phyloP scores from a whole-genome alignment of 2,797 vertebrate genomes.

The Typhlichthys eigenmanni region DNA sequence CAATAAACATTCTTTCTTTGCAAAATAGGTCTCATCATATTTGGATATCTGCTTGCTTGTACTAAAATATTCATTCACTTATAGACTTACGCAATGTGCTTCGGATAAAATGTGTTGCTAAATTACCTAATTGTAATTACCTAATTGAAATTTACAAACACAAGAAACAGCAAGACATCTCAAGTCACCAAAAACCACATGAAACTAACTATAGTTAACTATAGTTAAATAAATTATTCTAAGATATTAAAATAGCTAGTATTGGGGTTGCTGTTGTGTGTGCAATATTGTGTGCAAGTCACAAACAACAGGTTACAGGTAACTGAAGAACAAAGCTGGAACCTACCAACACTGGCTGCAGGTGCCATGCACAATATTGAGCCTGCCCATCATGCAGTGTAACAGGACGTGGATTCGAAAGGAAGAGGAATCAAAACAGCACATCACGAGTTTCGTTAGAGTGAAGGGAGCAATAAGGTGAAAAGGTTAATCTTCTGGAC shows the following conservation, averaged over 20 bases:
- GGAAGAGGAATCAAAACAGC: constrained; percentile 93
- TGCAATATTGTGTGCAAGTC: constrained; percentile 52
- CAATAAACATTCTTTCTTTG: constrained; percentile 30
- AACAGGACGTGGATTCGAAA: constrained; percentile 95
- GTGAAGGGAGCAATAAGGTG: constrained; percentile 77
- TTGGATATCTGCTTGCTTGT: constrained; percentile 24
- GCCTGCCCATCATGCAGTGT: constrained; percentile 99
- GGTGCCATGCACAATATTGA: constrained; percentile 99
- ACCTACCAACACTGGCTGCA: constrained; percentile 99
- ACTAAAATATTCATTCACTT: constrained; percentile 17
- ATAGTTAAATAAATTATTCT: too few relatives aligned
- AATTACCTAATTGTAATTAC: not conserved
- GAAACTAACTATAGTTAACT: not conserved
- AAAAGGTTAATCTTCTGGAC: constrained; percentile 72
- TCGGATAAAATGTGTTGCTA: too few relatives aligned
- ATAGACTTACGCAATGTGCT: too few relatives aligned
- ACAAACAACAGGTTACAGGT: constrained; percentile 59
- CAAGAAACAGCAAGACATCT: constrained; percentile 32
- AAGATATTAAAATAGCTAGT: too few relatives aligned
- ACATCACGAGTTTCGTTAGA: constrained; percentile 87
- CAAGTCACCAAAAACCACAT: constrained; percentile 41
- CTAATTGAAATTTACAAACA: constrained; percentile 6
- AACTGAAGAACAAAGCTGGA: constrained; percentile 86
- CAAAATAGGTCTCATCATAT: constrained; percentile 20
- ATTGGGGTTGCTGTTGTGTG: not conserved